These are phyloP conservation scores for Tachina grossa DNA, from an alignment of 2,888 invertebrate genomes.

Conservation along the genomic window DNA sequence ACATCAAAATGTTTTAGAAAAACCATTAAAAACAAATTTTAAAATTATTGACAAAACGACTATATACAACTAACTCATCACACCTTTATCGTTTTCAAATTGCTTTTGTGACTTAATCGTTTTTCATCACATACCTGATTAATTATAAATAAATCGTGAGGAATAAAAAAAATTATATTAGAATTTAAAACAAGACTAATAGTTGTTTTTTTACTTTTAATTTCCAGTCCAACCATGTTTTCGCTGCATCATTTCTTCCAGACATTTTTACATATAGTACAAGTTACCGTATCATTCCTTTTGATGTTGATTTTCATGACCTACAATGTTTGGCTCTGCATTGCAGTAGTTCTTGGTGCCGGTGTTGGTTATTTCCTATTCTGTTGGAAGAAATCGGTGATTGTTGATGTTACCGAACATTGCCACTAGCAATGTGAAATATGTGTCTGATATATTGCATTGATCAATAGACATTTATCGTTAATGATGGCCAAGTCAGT, in stretches of 20 bases:
- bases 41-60: no score
- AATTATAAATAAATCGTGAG: no score
- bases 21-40: no score
- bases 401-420: slow-evolving; percentile 97
- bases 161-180: no score
- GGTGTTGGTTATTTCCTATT: slow-evolving; percentile 96
- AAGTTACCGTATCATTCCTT: slow-evolving; percentile 95
- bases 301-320: slow-evolving; percentile 99
- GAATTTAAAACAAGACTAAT: neutral
- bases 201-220: neutral
- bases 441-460: slow-evolving; percentile 64
- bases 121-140: no score
- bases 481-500: slow-evolving; percentile 44
- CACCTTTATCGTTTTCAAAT: no score
- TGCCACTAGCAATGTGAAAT: slow-evolving; percentile 88
- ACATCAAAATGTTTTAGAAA: no score
- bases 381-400: slow-evolving; percentile 97
- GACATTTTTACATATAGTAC: slow-evolving; percentile 93
- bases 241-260: slow-evolving; percentile 93
- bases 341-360: slow-evolving; percentile 94
- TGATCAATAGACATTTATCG: slow-evolving; percentile 59
- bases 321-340: slow-evolving; percentile 96
- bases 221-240: slow-evolving; percentile 90
- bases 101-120: no score
- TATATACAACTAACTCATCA: no score